Percentiles rank a stretch among this genome's conserved stretches.
phyloP scores from a whole-genome alignment of 2,113 vertebrate species.

The Pterophyllum scalare region DNA sequence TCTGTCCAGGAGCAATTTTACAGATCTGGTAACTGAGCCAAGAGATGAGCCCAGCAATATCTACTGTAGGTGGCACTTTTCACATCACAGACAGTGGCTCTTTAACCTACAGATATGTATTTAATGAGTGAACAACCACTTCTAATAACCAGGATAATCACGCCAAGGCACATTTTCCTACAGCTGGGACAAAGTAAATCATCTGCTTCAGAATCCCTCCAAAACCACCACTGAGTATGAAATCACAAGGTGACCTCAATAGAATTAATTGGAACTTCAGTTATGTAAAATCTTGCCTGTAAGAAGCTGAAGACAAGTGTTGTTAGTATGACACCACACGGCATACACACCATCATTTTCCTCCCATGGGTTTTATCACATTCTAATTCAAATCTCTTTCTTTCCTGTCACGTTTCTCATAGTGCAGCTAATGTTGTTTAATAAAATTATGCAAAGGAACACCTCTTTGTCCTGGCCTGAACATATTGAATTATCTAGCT shows the following conservation, averaged over 20 bases:
- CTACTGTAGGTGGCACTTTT: not conserved
- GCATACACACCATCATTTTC: constrained; percentile 12
- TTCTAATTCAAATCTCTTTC: constrained; percentile 62
- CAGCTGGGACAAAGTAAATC: not conserved
- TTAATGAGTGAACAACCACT: not conserved
- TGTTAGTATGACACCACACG: not conserved
- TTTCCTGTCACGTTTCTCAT: constrained; percentile 49
- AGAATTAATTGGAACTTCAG: constrained; percentile 30
- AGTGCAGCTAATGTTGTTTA: constrained; percentile 57
- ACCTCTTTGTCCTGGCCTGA: constrained; percentile 38
- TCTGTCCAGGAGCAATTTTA: not conserved
- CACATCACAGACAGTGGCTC: not conserved
- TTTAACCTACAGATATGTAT: not conserved
- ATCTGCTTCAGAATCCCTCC: constrained; percentile 3
- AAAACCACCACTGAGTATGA: constrained; percentile 1
- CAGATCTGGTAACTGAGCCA: not conserved
- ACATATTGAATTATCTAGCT: constrained; percentile 63
- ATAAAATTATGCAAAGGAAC: constrained; percentile 69
- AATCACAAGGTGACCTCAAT: constrained; percentile 9
- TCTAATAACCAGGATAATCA: not conserved
- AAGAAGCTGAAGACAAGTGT: constrained; percentile 26
- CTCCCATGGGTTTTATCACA: constrained; percentile 47
- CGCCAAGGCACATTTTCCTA: not conserved
- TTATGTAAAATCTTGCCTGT: constrained; percentile 47
- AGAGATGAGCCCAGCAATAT: not conserved